A percentile compares a stretch with the other conserved stretches of the same genome.
Evolutionary conservation across 2,888 invertebrate species (phyloP).

Genomic region (Spatulosminthurus flaviceps): DNA sequence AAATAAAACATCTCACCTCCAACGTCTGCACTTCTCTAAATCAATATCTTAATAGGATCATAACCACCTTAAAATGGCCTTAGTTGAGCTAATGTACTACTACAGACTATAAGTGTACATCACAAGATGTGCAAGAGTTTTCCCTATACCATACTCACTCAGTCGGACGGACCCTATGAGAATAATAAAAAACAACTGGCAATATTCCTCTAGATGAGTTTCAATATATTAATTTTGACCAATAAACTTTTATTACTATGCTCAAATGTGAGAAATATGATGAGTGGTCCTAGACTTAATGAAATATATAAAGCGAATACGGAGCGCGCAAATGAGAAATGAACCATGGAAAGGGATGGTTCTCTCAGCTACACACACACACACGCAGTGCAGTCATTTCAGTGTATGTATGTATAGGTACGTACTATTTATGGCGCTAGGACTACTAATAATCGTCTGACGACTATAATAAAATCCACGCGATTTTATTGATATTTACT

Average conservation of each 20-base stretch:
- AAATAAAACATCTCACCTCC: no score
- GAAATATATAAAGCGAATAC: no score
- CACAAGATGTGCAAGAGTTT: neutral
- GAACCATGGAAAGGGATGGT: no score
- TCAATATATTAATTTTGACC: conserved; percentile 23
- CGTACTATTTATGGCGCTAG: conserved; percentile 27
- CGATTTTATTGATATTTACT: conserved; percentile 22
- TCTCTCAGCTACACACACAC: no score
- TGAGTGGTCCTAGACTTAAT: conserved; percentile 8
- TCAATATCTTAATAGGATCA: no score
- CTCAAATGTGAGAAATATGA: conserved; percentile 12
- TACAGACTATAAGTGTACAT: neutral
- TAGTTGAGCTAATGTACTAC: no score
- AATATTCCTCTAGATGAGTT: neutral
- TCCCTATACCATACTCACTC: no score
- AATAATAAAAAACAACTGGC: conserved; percentile 13
- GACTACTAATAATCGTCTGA: neutral
- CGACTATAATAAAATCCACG: conserved; percentile 3
- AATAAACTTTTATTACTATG: conserved; percentile 7
- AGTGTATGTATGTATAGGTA: no score
- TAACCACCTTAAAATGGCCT: no score
- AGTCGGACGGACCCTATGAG: neutral
- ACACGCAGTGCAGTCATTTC: no score
- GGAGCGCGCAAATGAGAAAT: neutral
- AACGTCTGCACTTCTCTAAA: no score